Base-by-base conservation (phyloP, 2,797 vertebrate species). In the Xyrichtys novacula region DNA sequence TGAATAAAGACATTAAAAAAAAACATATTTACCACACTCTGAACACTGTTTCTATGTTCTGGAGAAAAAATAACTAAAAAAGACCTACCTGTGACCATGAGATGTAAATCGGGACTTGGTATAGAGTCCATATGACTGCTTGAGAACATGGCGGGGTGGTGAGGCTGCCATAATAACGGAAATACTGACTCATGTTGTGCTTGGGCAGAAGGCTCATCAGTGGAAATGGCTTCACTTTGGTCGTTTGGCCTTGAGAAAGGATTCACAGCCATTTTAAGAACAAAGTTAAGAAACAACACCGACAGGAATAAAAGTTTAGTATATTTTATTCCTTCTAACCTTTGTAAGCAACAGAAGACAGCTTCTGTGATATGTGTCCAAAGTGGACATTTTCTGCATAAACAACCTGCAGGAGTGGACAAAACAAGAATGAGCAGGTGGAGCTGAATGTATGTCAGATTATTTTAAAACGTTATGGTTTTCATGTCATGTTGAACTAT, bases 121-220 rank as follows among this genome's bases (percentile, higher is more conserved):
- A 97, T 4, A 97, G 20, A 0, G 95, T 97, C 96, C 96, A 97
- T 15, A 95, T 0, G 0, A 96, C 96, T 0, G 58, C 89, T 34
- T 95, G 93, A 0, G 93, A 91, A 54, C 96, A 98, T 5, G 94
- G 93, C 0, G 95, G 96, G 0, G 92, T 98, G 78, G 96, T 97
- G 74, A 97, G 93, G 62, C 95, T 97, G 60, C 96, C 95, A 1
- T 91, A 85, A 39, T 97, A 96, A 60, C 95, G 91, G 78, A 95
- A 96, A 86, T 95, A 96, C 79, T 91, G 76, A 0, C 88, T 92
- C 58, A 97, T 90, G 20, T 65, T 86, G 15, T 68, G 19, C 0
- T 80, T n/a, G 0, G 95, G 96, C 63, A 96, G 89, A 10, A 97
- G 91, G 2, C 79, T 92, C 71, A 93, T 79, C 84, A 97, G 86